Percentiles rank a stretch among this genome's conserved stretches.
These are phyloP conservation scores for Centropristis striata DNA, from an alignment of 2,113 vertebrate species.

Conservation along the genomic window DNA sequence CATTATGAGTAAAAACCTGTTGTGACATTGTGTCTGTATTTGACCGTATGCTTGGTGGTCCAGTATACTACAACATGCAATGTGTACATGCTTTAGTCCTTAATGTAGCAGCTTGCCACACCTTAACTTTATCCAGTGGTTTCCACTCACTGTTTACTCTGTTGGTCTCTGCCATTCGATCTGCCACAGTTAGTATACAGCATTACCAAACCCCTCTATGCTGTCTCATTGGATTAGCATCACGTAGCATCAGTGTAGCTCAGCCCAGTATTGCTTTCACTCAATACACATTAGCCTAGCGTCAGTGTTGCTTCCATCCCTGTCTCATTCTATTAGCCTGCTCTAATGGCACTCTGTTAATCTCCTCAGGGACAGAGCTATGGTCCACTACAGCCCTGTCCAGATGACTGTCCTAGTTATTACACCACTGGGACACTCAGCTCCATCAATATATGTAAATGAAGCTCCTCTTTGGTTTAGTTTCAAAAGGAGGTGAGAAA, in stretches of 20 bases:
- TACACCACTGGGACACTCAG: constrained; percentile 46
- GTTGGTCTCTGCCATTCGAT: constrained; percentile 61
- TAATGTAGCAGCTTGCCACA: constrained; percentile 29
- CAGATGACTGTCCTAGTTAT: constrained; percentile 70
- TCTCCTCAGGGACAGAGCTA: constrained; percentile 63
- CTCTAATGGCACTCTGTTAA: constrained; percentile 75
- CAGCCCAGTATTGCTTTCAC: constrained; percentile 70
- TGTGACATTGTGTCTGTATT: not conserved
- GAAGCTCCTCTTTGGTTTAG: constrained; percentile 14
- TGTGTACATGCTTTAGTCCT: not conserved
- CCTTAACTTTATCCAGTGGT: constrained; percentile 40
- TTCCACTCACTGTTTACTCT: constrained; percentile 13
- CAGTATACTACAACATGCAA: not conserved
- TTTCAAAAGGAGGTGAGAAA: constrained; percentile 3
- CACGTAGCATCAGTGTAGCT: constrained; percentile 53
- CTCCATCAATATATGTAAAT: constrained; percentile 53
- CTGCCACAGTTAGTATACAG: constrained; percentile 39
- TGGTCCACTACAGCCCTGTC: constrained; percentile 54
- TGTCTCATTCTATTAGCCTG: constrained; percentile 77
- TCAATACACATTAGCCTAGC: constrained; percentile 75
- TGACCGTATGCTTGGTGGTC: not conserved
- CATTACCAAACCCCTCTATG: constrained; percentile 53
- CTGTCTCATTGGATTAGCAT: constrained; percentile 71
- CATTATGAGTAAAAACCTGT: not conserved
- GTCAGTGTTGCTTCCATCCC: constrained; percentile 69